phyloP scores from a whole-genome alignment of 2,888 invertebrate species.

The Pyrgus malvae region DNA sequence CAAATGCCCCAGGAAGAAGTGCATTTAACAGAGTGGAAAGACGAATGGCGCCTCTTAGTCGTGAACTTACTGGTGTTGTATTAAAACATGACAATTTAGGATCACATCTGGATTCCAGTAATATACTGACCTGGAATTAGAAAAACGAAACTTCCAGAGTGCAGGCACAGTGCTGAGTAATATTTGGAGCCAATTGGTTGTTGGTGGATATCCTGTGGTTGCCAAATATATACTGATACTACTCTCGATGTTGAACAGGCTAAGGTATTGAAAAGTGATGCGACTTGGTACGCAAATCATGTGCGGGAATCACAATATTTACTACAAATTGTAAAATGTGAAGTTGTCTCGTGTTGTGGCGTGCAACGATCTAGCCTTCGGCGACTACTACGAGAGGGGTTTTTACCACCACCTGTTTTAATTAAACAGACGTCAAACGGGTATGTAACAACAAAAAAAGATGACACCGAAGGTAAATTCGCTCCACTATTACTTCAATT shows the following conservation, averaged over 20 bases:
- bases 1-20: slow-evolving; percentile 30
- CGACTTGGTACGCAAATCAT: slow-evolving; percentile 31
- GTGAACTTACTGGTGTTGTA: slow-evolving; percentile 30
- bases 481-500: slow-evolving; percentile 27
- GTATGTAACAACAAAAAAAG: slow-evolving; percentile 29
- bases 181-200: slow-evolving; percentile 24
- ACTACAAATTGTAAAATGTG: slow-evolving; percentile 34
- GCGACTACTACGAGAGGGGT: slow-evolving; percentile 31
- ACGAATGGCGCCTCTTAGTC: slow-evolving; percentile 34
- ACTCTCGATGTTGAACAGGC: slow-evolving; percentile 31
- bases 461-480: slow-evolving; percentile 32
- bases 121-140: slow-evolving; percentile 42
- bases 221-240: slow-evolving; percentile 34
- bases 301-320: slow-evolving; percentile 33
- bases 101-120: slow-evolving; percentile 28
- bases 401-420: slow-evolving; percentile 35
- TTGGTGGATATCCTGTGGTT: slow-evolving; percentile 29
- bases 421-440: slow-evolving; percentile 27
- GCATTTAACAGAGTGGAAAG: slow-evolving; percentile 30
- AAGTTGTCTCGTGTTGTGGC: slow-evolving; percentile 27
- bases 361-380: slow-evolving; percentile 29
- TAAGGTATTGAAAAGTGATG: too few relatives aligned
- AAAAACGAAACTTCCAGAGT: slow-evolving; percentile 33
- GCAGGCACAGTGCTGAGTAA: slow-evolving; percentile 20
- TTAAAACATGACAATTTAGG: slow-evolving; percentile 30